Base-by-base conservation (phyloP, 1,140 invertebrate species). In the Phymastichus coffea region DNA sequence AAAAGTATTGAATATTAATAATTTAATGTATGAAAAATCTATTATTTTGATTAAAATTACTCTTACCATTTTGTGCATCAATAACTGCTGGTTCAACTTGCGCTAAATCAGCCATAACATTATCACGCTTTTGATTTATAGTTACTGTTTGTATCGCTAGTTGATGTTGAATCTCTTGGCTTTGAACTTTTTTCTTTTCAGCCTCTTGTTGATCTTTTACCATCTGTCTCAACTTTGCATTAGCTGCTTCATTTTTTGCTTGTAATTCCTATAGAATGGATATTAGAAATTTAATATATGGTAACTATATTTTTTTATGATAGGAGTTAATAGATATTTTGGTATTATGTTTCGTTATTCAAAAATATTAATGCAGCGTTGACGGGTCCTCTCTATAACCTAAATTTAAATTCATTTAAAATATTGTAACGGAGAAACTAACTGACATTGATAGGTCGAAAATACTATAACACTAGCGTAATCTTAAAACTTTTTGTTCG, bases 151-250 rank as follows among this genome's bases (percentile, higher is more conserved):
- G 94, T 69, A 90, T 86, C 57, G 92, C 90, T 61, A 99, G 79
- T 66, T 92, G 87, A 19, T 90, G 88, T 78, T 99, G 97, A 70
- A 99, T 95, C 76, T 98, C 94, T 80, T 99, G 95, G 68, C 94
- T 97, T 70, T 97, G 92, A 10, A 96, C 92, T 81, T 99, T 99
- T 79, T 98, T 97, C 81, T 98, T 94, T 73, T 99, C 97, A 10
- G 98, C 98, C 81, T 99, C 97, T 72, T 99, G 97, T 78, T 99
- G 98, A 80, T 99, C 95, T 80, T 97, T 96, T 35, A 98, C 91
- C 98, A 99, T 99, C 76, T 99, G 95, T 66, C 95, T 90, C 12
- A 99, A 82, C 82, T 99, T 99, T 1, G 92, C 90, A 81, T 99
- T 99, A 19, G 98, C 98, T 10, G 95, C 94, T 71, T 96, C 93